These are phyloP conservation scores for Xenopus borealis DNA, from an alignment of 2,113 vertebrate genomes.

Conservation along the genomic window DNA sequence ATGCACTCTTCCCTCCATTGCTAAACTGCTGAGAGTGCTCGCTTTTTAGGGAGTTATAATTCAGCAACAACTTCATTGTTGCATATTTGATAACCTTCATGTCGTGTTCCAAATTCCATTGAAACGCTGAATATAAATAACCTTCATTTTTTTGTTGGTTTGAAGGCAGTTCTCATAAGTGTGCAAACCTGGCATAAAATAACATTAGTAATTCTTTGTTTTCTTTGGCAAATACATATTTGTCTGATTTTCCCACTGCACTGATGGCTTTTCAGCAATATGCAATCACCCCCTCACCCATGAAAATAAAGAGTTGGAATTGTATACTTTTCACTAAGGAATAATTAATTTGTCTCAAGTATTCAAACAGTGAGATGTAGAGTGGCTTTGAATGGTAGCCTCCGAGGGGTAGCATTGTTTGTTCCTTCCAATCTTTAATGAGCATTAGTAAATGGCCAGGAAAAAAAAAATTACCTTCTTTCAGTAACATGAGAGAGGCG, in stretches of 20 bases:
- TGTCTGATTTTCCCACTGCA: constrained; percentile 88
- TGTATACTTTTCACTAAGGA: constrained; percentile 93
- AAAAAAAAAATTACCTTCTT: constrained; percentile 83
- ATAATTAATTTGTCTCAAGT: constrained; percentile 99
- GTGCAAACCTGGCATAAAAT: constrained; percentile 69
- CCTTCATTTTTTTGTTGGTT: constrained; percentile 68
- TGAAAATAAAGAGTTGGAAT: constrained; percentile 82
- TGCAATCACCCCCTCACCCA: constrained; percentile 70
- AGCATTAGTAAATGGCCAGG: constrained; percentile 95
- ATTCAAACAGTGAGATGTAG: constrained; percentile 94
- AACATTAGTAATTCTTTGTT: constrained; percentile 73
- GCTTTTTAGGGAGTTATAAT: no score
- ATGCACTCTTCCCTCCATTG: no score
- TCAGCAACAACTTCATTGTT: no score
- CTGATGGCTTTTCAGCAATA: constrained; percentile 82
- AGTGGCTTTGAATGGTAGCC: constrained; percentile 92
- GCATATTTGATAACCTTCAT: no score
- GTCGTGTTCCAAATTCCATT: no score
- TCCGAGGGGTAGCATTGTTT: constrained; percentile 96
- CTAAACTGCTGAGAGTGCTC: no score
- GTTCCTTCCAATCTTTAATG: constrained; percentile 91
- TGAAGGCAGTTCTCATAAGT: constrained; percentile 68
- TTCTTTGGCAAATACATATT: constrained; percentile 77
- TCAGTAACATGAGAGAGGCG: constrained; percentile 87
- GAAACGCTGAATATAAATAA: no score